A percentile compares a stretch with the other conserved stretches of the same genome.
Conservation (phyloP, 2,113 vertebrate genomes). For the Riparia riparia region DNA sequence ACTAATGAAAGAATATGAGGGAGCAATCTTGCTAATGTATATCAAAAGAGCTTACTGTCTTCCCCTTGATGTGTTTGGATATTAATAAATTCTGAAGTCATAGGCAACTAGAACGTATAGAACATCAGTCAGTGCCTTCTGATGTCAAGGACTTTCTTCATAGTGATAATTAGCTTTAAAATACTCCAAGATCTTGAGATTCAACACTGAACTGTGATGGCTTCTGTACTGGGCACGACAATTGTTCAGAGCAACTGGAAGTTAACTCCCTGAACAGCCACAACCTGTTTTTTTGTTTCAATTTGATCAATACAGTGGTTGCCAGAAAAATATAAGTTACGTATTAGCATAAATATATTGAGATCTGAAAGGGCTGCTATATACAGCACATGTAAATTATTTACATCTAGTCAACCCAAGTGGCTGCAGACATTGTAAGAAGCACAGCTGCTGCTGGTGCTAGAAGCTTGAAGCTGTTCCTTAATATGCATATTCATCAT, state of each 20-base stretch:
- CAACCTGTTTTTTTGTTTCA: constrained; percentile 62
- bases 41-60: background rate
- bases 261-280: constrained; percentile 26
- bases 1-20: background rate
- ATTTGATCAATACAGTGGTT: constrained; percentile 44
- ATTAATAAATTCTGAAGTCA: constrained; percentile 62
- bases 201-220: background rate
- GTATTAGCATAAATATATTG: constrained; percentile 55
- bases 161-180: constrained; percentile 72
- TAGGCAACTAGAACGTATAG: constrained; percentile 38
- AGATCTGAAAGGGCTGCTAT: constrained; percentile 55
- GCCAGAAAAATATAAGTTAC: constrained; percentile 41
- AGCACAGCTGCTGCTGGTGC: constrained; percentile 64
- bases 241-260: constrained; percentile 53
- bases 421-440: constrained; percentile 59
- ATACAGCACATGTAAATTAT: constrained; percentile 68
- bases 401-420: constrained; percentile 56
- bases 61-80: constrained; percentile 20
- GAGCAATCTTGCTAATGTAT: background rate
- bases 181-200: constrained; percentile 55
- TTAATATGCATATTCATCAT: constrained; percentile 50
- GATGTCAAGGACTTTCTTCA: constrained; percentile 54
- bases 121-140: constrained; percentile 40
- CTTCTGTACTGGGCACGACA: constrained; percentile 38
- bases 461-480: constrained; percentile 51